Base-by-base conservation (phyloP, 2,888 invertebrate species). In the Volucella inanis region DNA sequence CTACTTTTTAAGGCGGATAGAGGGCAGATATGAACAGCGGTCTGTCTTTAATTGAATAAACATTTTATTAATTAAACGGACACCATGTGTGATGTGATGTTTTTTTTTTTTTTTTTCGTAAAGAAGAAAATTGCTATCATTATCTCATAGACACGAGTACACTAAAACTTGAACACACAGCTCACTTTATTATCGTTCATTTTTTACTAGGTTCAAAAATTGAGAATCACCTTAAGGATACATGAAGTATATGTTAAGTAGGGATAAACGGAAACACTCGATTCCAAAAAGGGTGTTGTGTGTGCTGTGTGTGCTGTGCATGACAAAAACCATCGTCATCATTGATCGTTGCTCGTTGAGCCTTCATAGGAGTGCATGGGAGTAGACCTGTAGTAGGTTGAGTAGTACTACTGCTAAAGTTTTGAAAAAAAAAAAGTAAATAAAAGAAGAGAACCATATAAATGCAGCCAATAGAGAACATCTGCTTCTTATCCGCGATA, bases 221-320 rank as follows among this genome's bases (percentile, higher is more conserved):
- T 77, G 62, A 76, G 85, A 76, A 81, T 85, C 72, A 85, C 85
- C 81, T 85, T 68, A 81, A 85, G 85, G 81, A 81, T 84, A 71
- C 59, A 59, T 65, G 79, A 79, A 76, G 84, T 77, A 59, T 72
- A 81, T 85, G 81, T 81, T 81, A 85, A 85, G 68, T 77, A 85
- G 80, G 85, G 81, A 85, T 81, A 85, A 85, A 85, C 72, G 74
- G 70, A 84, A 79, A 79, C 65, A 75, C 80, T 52, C 68, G 45
- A 12, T 47, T 68, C 14, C 45, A 12, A 55, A 41, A 75, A 62
- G 71, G 75, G 67, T 80, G 49, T 50, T 55, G 57, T 59, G 64
- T 71, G 39, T 72, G 49, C 52, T 49, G 15, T 55, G 57, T 76
- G 55, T 62, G 74, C 67, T 57, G 68, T 72, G 61, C 72, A 78